Conservation (phyloP, 2,113 vertebrate genomes). For the human region DNA sequence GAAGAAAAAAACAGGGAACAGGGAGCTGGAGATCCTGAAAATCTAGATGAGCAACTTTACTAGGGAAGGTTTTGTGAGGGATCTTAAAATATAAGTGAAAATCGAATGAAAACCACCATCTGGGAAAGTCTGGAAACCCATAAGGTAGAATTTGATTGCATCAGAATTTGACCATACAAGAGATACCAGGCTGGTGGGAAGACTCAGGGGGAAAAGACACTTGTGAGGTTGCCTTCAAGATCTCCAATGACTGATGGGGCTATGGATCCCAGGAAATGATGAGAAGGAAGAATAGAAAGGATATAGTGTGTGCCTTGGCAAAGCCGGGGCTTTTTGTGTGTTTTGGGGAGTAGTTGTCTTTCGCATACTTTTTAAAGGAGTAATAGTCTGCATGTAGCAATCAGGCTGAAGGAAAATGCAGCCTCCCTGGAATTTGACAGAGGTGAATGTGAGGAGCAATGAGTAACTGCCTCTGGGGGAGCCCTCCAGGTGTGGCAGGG, state of each 20-base stretch:
- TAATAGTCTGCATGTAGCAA: not conserved
- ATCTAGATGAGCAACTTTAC: not conserved
- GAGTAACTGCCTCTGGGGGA: not conserved
- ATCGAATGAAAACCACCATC: not conserved
- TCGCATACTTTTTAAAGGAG: not conserved
- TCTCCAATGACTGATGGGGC: rapidly evolving
- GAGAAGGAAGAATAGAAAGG: not conserved
- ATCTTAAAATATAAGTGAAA: not conserved
- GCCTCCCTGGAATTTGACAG: not conserved
- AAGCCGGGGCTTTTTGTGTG: not conserved
- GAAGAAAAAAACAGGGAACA: too few species aligned
- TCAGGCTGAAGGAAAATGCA: not conserved
- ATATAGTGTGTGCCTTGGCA: rapidly evolving
- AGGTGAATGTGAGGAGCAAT: not conserved
- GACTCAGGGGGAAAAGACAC: too few species aligned
- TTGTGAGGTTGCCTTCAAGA: not conserved
- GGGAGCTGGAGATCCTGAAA: not conserved
- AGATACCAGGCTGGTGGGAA: too few species aligned
- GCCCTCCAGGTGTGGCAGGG: rapidly evolving
- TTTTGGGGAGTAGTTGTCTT: not conserved
- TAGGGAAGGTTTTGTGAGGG: not conserved
- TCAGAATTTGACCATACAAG: not conserved
- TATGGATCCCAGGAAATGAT: not conserved
- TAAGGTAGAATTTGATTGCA: too few species aligned
- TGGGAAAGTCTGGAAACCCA: not conserved